Evolutionary conservation across 2,113 vertebrate genomes (phyloP).

Genomic region (Hemiscyllium ocellatum): DNA sequence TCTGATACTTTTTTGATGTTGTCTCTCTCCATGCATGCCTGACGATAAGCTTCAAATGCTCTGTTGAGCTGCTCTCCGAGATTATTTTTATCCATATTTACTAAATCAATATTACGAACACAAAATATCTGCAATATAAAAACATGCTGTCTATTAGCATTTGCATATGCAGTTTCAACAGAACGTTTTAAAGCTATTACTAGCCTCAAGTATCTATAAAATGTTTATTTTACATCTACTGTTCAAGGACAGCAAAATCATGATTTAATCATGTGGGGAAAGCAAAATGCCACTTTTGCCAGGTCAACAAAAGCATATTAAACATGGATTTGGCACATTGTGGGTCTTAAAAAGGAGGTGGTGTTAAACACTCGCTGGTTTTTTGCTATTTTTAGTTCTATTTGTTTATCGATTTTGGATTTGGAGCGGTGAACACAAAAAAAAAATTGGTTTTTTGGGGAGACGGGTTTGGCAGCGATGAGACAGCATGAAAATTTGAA

Average conservation of each 20-base stretch:
- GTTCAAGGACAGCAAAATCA: neutral
- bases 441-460: no score
- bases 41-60: constrained; percentile 90
- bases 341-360: no score
- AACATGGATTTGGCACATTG: no score
- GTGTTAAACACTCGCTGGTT: no score
- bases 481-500: no score
- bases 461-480: no score
- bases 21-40: constrained; percentile 88
- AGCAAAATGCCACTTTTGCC: neutral
- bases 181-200: neutral
- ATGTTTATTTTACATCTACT: neutral
- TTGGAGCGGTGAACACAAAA: no score
- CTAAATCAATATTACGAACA: constrained; percentile 74
- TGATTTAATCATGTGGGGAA: neutral
- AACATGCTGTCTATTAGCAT: constrained; percentile 24
- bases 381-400: no score
- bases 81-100: constrained; percentile 89
- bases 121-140: constrained; percentile 51
- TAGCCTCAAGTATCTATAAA: neutral
- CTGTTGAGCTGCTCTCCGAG: constrained; percentile 91
- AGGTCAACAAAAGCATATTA: neutral
- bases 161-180: neutral
- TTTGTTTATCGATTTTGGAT: no score
- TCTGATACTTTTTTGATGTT: constrained; percentile 75